Percentiles rank a stretch among this genome's conserved stretches.
Evolutionary conservation across 2,113 vertebrate species (phyloP).

Genomic region (Heptranchias perlo): DNA sequence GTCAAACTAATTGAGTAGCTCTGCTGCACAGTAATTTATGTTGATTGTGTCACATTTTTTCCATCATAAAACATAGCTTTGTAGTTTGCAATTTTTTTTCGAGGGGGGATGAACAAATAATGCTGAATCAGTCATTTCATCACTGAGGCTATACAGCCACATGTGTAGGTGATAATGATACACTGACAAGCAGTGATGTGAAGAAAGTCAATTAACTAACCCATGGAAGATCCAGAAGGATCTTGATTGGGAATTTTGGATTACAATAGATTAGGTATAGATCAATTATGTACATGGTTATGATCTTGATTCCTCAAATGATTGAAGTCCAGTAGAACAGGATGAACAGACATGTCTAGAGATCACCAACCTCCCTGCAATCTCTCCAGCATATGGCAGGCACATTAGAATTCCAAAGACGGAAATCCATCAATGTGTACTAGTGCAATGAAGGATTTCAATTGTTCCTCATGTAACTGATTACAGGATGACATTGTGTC

Average conservation of each 20-base stretch:
- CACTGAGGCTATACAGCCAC: background rate
- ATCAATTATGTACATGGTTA: background rate
- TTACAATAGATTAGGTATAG: background rate
- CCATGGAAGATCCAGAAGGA: background rate
- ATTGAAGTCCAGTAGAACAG: background rate
- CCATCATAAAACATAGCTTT: background rate
- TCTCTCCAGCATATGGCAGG: background rate
- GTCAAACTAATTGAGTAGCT: background rate
- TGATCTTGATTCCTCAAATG: background rate
- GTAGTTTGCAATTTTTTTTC: background rate
- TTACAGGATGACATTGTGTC: background rate
- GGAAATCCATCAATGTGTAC: background rate
- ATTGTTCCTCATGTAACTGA: background rate
- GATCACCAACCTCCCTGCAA: background rate
- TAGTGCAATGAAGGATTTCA: background rate
- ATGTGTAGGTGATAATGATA: background rate
- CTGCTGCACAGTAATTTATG: background rate
- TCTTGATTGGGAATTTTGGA: background rate
- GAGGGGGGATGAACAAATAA: background rate
- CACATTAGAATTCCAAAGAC: background rate
- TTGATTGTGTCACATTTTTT: background rate
- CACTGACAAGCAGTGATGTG: background rate
- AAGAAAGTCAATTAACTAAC: background rate
- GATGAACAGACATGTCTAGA: background rate
- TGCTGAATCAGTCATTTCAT: background rate